These are phyloP conservation scores for Atlantisia rogersi DNA, from an alignment of 2,113 vertebrate species.

Conservation along the genomic window DNA sequence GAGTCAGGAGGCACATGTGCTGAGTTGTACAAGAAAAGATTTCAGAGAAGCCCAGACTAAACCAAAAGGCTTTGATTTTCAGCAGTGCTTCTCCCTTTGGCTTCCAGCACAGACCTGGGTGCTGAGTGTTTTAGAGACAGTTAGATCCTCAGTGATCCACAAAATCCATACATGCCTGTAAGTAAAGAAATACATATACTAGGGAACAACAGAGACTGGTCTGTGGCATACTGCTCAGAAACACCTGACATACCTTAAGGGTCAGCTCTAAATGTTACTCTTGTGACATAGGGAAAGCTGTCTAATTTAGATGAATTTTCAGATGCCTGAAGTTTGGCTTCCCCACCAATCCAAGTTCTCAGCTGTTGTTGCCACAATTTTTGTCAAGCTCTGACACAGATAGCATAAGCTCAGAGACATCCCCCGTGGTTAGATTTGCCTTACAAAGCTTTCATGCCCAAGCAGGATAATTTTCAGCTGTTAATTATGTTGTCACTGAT, in stretches of 20 bases:
- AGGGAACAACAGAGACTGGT: background rate
- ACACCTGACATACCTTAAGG: fast-evolving
- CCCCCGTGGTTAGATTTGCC: background rate
- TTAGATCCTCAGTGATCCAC: background rate
- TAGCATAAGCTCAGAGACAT: background rate
- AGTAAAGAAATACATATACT: background rate
- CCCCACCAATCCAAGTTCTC: background rate
- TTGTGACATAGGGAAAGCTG: background rate
- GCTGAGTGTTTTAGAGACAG: background rate
- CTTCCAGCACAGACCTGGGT: background rate
- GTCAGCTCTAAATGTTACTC: background rate
- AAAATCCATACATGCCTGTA: background rate
- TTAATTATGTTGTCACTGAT: background rate
- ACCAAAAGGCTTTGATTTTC: background rate
- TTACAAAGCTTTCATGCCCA: background rate
- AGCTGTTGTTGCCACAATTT: background rate
- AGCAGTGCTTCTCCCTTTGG: background rate
- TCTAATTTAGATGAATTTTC: background rate
- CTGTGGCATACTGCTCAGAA: background rate
- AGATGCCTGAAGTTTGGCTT: background rate
- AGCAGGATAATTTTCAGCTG: background rate
- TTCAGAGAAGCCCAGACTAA: background rate
- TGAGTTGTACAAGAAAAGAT: background rate
- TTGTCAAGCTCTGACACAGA: background rate
- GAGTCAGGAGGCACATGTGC: background rate